Conservation (phyloP, 2,888 invertebrate species). For the Rotaria sp. region DNA sequence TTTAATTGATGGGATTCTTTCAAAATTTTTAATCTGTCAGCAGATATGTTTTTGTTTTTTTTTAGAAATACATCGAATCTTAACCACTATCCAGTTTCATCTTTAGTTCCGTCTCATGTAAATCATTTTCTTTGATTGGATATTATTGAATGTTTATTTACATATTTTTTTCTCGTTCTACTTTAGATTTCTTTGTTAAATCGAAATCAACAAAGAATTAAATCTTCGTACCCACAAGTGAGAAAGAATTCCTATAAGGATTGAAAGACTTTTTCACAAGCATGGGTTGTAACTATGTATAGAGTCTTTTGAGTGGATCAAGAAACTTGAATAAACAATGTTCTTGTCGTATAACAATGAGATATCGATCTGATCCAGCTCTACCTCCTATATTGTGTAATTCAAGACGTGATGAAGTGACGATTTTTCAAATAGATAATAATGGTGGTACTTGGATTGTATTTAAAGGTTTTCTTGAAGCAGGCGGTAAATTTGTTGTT, state of each 20-base stretch:
- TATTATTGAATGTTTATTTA: background rate
- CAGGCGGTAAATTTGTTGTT: background rate
- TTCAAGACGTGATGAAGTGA: background rate
- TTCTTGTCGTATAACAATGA: background rate
- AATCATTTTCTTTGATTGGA: background rate
- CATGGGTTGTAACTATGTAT: background rate
- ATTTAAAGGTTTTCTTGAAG: background rate
- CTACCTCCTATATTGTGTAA: no score
- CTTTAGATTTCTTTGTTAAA: background rate
- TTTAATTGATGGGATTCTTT: background rate
- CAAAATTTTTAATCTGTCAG: no score
- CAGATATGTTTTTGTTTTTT: background rate
- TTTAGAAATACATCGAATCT: background rate
- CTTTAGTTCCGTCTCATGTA: background rate
- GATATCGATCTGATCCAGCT: background rate
- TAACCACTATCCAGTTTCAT: background rate
- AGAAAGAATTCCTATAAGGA: background rate
- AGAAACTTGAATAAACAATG: background rate
- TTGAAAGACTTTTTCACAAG: background rate
- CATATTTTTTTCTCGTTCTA: no score
- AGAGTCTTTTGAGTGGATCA: background rate
- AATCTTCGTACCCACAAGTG: background rate
- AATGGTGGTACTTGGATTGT: background rate
- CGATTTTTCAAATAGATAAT: background rate
- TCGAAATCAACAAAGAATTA: background rate